Evolutionary conservation across 2,113 vertebrate species (phyloP).

Genomic region (Scolopax mira): DNA sequence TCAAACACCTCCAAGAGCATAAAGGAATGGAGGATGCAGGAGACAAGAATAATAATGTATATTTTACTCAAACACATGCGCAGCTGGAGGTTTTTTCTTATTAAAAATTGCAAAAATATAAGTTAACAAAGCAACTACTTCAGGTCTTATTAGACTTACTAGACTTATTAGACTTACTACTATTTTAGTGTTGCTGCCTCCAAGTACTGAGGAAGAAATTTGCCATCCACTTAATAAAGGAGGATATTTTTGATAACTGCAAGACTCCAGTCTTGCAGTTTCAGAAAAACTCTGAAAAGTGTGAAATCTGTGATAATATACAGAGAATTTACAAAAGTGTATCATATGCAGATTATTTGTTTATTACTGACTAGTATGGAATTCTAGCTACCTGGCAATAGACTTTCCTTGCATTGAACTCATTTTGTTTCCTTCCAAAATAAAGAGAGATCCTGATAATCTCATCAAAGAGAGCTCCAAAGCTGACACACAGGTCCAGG

Average conservation of each 20-base stretch:
- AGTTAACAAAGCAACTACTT: background rate
- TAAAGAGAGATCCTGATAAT: conserved; percentile 1
- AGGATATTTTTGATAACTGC: background rate
- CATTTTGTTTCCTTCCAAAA: conserved; percentile 26
- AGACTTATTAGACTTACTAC: background rate
- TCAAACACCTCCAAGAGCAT: background rate
- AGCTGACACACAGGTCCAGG: background rate
- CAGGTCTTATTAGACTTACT: background rate
- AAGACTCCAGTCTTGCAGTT: too few species aligned
- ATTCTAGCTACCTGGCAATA: background rate
- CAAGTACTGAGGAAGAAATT: background rate
- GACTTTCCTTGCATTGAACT: background rate
- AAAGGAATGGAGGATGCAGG: background rate
- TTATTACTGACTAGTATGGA: background rate
- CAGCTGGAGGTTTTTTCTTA: background rate
- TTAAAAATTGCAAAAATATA: background rate
- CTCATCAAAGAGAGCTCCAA: background rate
- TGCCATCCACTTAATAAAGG: background rate
- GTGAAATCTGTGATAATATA: background rate
- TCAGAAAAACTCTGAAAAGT: background rate
- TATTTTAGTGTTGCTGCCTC: background rate
- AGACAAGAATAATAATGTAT: background rate
- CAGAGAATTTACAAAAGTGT: background rate
- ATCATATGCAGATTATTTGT: background rate
- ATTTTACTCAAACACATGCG: background rate